Conservation (phyloP, 1,140 invertebrate species). For the Ceratosolen fusciceps region DNA sequence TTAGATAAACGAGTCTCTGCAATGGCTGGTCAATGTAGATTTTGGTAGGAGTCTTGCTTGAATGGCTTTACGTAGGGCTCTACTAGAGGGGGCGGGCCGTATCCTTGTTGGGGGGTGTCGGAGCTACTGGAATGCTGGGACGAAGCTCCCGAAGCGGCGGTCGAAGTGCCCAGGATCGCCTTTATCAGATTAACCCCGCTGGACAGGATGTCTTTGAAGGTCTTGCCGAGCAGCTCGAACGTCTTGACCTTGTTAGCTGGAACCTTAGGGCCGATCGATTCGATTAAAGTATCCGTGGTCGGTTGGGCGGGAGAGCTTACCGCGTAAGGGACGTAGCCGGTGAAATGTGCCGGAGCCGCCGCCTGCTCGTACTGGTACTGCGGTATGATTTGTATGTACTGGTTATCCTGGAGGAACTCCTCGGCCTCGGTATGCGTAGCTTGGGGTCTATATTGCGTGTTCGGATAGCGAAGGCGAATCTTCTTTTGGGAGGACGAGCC, state of each 20-base stretch:
- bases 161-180: constrained; percentile 57
- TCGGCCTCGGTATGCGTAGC: neutral
- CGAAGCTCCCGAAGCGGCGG: constrained; percentile 59
- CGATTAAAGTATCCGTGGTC: neutral
- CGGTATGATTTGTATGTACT: neutral
- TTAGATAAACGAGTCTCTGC: too few relatives aligned
- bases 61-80: constrained; percentile 15
- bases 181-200: constrained; percentile 57
- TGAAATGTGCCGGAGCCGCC: constrained; percentile 47
- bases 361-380: constrained; percentile 20
- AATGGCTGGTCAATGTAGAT: constrained; percentile 40
- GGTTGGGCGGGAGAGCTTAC: neutral
- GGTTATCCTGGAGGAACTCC: neutral
- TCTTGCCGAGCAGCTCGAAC: constrained; percentile 53
- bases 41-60: constrained; percentile 25
- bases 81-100: constrained; percentile 44
- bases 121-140: constrained; percentile 48
- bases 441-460: constrained; percentile 32
- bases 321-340: constrained; percentile 11
- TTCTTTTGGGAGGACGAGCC: neutral
- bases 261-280: constrained; percentile 24
- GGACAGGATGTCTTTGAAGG: constrained; percentile 62
- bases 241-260: constrained; percentile 58
- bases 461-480: neutral
- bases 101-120: neutral